Percentiles rank a stretch among this genome's conserved stretches.
Evolutionary conservation across 1,140 invertebrate genomes (phyloP).

Genomic region (Ectropis grisescens): DNA sequence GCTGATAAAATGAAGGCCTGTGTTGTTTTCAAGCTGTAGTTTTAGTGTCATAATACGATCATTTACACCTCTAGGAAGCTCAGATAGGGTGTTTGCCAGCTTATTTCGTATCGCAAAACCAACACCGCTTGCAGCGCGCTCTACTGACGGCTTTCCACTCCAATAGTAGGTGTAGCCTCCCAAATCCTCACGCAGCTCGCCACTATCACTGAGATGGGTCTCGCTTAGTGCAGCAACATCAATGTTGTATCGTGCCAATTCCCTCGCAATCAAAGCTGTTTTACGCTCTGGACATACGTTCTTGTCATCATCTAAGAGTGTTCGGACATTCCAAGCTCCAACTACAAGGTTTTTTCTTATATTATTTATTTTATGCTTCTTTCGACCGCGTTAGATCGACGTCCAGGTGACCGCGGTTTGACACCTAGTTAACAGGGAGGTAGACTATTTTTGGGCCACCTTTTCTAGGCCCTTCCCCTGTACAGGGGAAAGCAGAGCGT

Average conservation of each 20-base stretch:
- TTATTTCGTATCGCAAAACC: slow-evolving; percentile 13
- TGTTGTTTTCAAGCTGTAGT: slow-evolving; percentile 6
- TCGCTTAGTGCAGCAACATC: slow-evolving; percentile 19
- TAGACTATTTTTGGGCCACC: slow-evolving; percentile 18
- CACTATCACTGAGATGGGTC: slow-evolving; percentile 11
- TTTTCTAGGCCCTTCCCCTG: slow-evolving; percentile 21
- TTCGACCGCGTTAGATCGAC: slow-evolving; percentile 10
- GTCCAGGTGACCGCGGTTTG: slow-evolving; percentile 12
- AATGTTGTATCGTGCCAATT: slow-evolving; percentile 13
- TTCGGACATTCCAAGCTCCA: slow-evolving; percentile 14
- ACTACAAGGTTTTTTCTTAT: slow-evolving; percentile 3
- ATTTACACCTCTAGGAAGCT: slow-evolving; percentile 9
- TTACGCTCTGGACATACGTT: slow-evolving; percentile 16
- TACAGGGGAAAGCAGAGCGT: slow-evolving; percentile 17
- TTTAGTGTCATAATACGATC: slow-evolving; percentile 12
- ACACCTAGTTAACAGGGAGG: slow-evolving; percentile 4
- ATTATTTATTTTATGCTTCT: slow-evolving; percentile 2
- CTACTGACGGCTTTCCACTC: slow-evolving; percentile 4
- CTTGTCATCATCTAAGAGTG: slow-evolving; percentile 8
- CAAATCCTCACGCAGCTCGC: slow-evolving; percentile 10
- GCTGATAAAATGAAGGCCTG: slow-evolving; percentile 11
- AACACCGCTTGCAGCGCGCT: slow-evolving; percentile 11
- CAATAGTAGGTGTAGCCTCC: slow-evolving; percentile 17
- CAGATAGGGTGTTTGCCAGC: slow-evolving; percentile 2
- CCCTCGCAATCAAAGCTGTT: slow-evolving; percentile 15